Conservation (phyloP, 2,888 invertebrate species). For the Nysson spinosus region DNA sequence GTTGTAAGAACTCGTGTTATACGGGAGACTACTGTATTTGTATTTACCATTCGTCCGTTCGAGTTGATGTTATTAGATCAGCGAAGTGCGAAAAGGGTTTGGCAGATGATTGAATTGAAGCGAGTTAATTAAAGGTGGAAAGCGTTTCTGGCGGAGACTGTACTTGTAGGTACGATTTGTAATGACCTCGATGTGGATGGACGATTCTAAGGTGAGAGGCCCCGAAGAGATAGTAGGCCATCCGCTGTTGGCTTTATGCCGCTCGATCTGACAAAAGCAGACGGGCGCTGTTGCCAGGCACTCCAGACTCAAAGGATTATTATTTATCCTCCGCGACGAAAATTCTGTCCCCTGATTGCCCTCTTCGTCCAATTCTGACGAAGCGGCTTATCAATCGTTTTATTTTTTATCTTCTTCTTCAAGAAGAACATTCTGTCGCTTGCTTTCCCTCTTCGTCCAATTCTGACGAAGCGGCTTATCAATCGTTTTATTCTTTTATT, state of each 20-base stretch:
- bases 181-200: slow-evolving; percentile 76
- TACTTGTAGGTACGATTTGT: slow-evolving; percentile 64
- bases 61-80: no score
- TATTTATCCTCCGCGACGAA: slow-evolving; percentile 15
- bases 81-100: no score
- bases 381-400: no score
- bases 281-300: slow-evolving; percentile 56
- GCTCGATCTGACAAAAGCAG: slow-evolving; percentile 63
- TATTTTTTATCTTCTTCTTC: no score
- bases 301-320: slow-evolving; percentile 32
- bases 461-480: no score
- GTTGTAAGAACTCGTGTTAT: no score
- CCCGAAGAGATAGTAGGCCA: slow-evolving; percentile 75
- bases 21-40: no score
- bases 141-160: slow-evolving; percentile 48
- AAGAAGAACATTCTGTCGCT: no score
- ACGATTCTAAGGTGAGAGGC: slow-evolving; percentile 74
- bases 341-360: slow-evolving; percentile 14
- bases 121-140: slow-evolving; percentile 27
- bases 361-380: slow-evolving; percentile 7
- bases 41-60: no score
- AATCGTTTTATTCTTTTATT: no score
- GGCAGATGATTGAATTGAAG: slow-evolving; percentile 30
- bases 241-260: slow-evolving; percentile 60
- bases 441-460: no score